Percentiles rank a stretch among this genome's conserved stretches.
Conservation (phyloP, 2,113 vertebrate genomes). For the Neolamprologus variostigma region DNA sequence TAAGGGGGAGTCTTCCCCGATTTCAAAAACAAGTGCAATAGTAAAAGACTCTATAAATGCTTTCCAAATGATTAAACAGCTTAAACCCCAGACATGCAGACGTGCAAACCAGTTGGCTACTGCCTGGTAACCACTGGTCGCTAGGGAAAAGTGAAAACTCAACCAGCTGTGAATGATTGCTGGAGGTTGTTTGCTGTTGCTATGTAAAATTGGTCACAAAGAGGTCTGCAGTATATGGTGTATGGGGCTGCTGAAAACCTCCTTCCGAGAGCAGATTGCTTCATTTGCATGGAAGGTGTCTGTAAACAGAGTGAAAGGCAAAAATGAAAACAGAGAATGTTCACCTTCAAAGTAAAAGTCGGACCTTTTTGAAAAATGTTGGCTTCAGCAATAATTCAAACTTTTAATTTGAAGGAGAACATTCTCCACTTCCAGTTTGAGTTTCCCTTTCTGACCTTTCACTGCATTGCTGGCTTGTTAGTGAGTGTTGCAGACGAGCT, state of each 20-base stretch:
- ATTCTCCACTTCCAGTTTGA: not conserved
- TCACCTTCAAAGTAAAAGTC: not conserved
- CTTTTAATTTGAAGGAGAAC: not conserved
- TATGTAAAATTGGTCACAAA: not conserved
- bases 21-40: not conserved
- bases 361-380: not conserved
- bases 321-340: not conserved
- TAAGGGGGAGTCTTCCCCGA: not conserved
- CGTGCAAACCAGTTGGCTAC: not conserved
- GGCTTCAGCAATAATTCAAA: not conserved
- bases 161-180: not conserved
- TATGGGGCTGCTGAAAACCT: not conserved
- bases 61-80: not conserved
- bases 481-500: accelerated
- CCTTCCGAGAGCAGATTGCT: accelerated
- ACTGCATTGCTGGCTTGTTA: not conserved
- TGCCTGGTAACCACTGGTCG: not conserved
- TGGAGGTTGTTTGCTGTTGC: not conserved
- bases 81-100: not conserved
- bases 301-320: not conserved
- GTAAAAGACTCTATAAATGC: not conserved
- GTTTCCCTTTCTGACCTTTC: not conserved
- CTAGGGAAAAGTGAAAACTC: not conserved
- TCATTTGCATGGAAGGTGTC: not conserved
- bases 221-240: not conserved